Conservation (phyloP, 2,113 vertebrate genomes). For the Corythornis cristatus region DNA sequence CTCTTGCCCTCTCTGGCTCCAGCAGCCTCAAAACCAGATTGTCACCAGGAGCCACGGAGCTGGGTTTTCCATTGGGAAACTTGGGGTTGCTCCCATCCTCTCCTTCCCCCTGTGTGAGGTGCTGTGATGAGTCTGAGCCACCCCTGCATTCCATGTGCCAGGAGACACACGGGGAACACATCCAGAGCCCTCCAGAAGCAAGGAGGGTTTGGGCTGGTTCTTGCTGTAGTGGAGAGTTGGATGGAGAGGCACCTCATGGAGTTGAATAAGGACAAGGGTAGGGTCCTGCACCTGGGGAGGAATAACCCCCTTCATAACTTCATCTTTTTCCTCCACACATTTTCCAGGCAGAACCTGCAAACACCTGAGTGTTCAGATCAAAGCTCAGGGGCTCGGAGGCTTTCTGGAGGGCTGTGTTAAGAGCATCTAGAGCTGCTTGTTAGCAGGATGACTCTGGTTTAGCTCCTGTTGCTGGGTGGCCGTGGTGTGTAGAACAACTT, state of each 20-base stretch:
- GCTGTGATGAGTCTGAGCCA: not conserved
- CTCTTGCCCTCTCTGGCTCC: not conserved
- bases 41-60: not conserved
- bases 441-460: not conserved
- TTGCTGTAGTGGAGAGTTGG: not conserved
- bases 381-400: not conserved
- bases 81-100: not conserved
- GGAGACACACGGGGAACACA: not conserved
- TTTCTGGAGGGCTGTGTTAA: conserved; percentile 3
- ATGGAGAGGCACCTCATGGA: not conserved
- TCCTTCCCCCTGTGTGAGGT: not conserved
- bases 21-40: accelerated
- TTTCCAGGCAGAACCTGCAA: not conserved
- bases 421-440: not conserved
- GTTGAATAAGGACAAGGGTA: not conserved
- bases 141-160: not conserved
- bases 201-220: accelerated
- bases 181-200: not conserved
- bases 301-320: not conserved
- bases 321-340: accelerated
- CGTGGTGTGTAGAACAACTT: not conserved
- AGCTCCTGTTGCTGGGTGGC: not conserved
- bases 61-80: accelerated
- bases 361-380: not conserved
- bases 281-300: no score